Conservation (phyloP, 2,113 vertebrate genomes). For the Pomatorhinus ruficollis region DNA sequence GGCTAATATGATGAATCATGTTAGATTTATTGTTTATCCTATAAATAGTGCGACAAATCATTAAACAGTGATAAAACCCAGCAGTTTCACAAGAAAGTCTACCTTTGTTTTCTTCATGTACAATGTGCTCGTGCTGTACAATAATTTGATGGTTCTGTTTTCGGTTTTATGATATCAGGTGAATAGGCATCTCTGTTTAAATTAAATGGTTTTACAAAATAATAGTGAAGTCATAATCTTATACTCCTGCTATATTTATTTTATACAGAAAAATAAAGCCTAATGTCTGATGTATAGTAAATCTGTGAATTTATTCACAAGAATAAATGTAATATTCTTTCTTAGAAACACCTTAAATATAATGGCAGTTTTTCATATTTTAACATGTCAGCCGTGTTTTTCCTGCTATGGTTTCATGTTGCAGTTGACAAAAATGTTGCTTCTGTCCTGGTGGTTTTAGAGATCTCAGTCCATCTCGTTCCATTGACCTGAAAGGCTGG, state of each 20-base stretch:
- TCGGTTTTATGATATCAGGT: neutral
- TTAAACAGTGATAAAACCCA: conserved; percentile 76
- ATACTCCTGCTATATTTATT: conserved; percentile 70
- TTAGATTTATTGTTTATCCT: conserved; percentile 83
- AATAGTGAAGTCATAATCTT: conserved; percentile 67
- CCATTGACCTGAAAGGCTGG: neutral
- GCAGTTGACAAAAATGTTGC: conserved; percentile 16
- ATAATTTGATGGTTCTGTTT: conserved; percentile 1
- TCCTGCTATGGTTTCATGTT: neutral
- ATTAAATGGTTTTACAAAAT: conserved; percentile 71
- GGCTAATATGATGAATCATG: conserved; percentile 82
- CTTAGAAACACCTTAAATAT: conserved; percentile 59
- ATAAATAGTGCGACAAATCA: conserved; percentile 82
- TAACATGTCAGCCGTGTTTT: neutral
- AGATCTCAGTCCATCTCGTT: neutral
- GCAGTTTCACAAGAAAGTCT: conserved; percentile 46
- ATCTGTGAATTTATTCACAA: conserved; percentile 65
- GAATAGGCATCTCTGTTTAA: conserved; percentile 29
- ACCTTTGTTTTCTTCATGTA: conserved; percentile 18
- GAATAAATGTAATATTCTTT: conserved; percentile 68
- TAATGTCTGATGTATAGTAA: conserved; percentile 60
- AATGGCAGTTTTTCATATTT: conserved; percentile 48
- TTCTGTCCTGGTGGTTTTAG: neutral
- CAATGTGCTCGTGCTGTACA: neutral
- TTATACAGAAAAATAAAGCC: conserved; percentile 75